Base-by-base conservation (phyloP, 2,113 vertebrate species). In the Cololabis saira region DNA sequence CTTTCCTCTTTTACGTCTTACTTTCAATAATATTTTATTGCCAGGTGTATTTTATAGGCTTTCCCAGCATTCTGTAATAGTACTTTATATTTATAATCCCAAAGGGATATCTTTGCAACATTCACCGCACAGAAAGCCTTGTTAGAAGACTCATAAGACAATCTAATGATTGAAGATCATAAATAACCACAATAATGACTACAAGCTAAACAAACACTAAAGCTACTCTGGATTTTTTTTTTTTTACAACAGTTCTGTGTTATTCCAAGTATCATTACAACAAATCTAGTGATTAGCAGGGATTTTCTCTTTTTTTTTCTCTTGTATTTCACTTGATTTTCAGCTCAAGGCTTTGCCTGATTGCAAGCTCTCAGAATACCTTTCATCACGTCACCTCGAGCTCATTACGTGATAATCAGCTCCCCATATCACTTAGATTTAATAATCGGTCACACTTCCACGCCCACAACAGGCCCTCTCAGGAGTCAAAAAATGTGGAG, bases 371-470 rank as follows among this genome's bases (percentile, higher is more conserved):
- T 82, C 41, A 67, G 62, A 55, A 61, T 16, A 27, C 47, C 61
- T 63, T 57, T 65, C 65, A 44, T 53, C 59, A 59, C 62, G 45
- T 74, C 61, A 81, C 70, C 57, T 58, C 54, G 66, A 74, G 55
- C 64, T 45, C 43, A 65, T 74, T 81, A 67, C 57, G 61, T 72
- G 47, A 83, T 62, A 69, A 83, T 86, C 77, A 74, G 67, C 52
- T 64, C 33, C 66, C 21, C 67, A 55, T 60, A 78, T 80, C 73
- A 56, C 59, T 87, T 76, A 84, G 81, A 82, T 82, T 84, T 76
- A 74, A 65, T 67, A 66, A n/a, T 68, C 69, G 70, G 67, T 76
- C 67, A 69, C 71, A 75, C 69, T 75, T 78, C 70, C 78, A 83
- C 78, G 42, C 72, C 73, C 78, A 70, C 80, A 73, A 19, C 67